Evolutionary conservation across 2,797 vertebrate species (phyloP).

Genomic region (Sarcophilus harrisii): DNA sequence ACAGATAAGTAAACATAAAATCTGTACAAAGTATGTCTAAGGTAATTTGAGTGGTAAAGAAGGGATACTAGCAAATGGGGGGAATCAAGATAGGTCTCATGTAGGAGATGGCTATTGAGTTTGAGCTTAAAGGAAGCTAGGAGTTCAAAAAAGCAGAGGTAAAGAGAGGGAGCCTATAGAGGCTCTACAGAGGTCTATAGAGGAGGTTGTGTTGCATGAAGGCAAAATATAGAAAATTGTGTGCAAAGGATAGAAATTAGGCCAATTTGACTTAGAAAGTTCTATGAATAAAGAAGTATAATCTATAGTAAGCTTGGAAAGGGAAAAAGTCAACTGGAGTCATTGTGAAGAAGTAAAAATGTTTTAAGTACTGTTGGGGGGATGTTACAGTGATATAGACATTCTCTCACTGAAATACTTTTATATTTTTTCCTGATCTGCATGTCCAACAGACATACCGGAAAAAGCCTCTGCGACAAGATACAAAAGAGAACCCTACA

Average conservation of each 20-base stretch:
- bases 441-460: slow-evolving; percentile 86
- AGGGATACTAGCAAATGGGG: background rate
- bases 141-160: background rate
- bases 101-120: background rate
- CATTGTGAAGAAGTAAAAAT: background rate
- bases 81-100: background rate
- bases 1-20: background rate
- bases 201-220: background rate
- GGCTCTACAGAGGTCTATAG: no score
- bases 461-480: slow-evolving; percentile 83
- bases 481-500: slow-evolving; percentile 64
- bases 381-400: background rate
- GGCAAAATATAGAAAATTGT: background rate
- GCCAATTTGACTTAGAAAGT: background rate
- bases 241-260: background rate
- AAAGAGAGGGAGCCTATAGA: background rate
- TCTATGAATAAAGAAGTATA: background rate
- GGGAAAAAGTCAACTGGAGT: background rate
- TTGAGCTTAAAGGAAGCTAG: background rate
- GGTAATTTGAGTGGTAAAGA: background rate
- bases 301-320: background rate
- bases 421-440: slow-evolving; percentile 42
- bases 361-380: background rate
- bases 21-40: background rate
- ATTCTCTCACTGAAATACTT: slow-evolving; percentile 16